These are phyloP conservation scores for Bombus haemorrhoidalis DNA, from an alignment of 1,140 invertebrate genomes.

Conservation along the genomic window DNA sequence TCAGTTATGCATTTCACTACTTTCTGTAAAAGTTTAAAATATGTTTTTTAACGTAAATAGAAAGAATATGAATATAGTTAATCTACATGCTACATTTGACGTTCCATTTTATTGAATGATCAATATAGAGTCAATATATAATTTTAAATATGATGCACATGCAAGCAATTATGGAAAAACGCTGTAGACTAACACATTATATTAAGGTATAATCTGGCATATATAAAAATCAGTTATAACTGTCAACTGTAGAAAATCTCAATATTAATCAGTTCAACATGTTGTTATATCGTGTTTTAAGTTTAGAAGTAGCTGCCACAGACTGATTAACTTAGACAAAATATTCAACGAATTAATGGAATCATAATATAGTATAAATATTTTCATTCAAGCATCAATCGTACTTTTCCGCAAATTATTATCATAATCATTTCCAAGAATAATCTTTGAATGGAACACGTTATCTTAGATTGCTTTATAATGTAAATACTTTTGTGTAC, in stretches of 20 bases:
- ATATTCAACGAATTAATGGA: constrained; percentile 54
- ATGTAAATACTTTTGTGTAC: constrained; percentile 35
- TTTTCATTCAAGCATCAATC: constrained; percentile 37
- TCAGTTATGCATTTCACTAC: constrained; percentile 26
- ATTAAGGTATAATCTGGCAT: constrained; percentile 40
- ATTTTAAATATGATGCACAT: constrained; percentile 47
- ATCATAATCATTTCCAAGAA: constrained; percentile 10
- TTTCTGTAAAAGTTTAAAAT: constrained; percentile 15
- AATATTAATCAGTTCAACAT: constrained; percentile 42
- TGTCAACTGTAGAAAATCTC: constrained; percentile 41
- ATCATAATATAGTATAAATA: constrained; percentile 48
- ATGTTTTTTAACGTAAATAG: constrained; percentile 19
- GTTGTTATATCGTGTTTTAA: constrained; percentile 36
- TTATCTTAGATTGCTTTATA: constrained; percentile 20
- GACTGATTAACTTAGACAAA: constrained; percentile 47
- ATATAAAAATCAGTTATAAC: constrained; percentile 49
- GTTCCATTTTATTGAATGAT: constrained; percentile 23
- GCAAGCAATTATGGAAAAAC: constrained; percentile 41
- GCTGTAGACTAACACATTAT: constrained; percentile 47
- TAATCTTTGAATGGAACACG: constrained; percentile 26
- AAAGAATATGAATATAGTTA: constrained; percentile 32
- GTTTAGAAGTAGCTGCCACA: constrained; percentile 49
- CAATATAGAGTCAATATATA: constrained; percentile 37
- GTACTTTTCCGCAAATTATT: constrained; percentile 34
- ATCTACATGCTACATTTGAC: constrained; percentile 24